These are phyloP conservation scores for Metellina segmentata DNA, from an alignment of 2,888 invertebrate genomes.

Conservation along the genomic window DNA sequence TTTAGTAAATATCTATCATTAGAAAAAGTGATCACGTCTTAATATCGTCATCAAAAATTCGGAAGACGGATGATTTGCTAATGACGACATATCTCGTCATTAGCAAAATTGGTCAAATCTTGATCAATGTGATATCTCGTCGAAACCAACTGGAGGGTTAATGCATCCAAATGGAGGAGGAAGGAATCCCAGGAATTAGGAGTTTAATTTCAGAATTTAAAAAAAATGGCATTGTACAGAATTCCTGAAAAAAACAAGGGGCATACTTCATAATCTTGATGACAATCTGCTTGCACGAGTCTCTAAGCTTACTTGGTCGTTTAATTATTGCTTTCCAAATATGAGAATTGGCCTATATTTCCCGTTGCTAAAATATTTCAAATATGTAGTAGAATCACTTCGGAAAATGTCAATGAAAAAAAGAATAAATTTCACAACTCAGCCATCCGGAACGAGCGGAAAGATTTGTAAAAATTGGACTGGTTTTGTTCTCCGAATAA, in stretches of 20 bases:
- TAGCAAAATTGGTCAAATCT: no score
- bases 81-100: no score
- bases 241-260: neutral
- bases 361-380: conserved; percentile 15
- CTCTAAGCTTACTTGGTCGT: neutral
- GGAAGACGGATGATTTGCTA: no score
- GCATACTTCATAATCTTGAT: neutral
- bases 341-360: neutral
- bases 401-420: conserved; percentile 5
- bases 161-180: no score
- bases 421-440: conserved; percentile 19
- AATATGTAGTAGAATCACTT: conserved; percentile 5
- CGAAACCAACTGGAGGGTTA: no score
- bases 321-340: neutral
- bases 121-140: no score
- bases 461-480: conserved; percentile 49
- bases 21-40: no score
- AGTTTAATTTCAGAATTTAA: no score
- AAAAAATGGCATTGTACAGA: no score
- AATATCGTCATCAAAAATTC: no score
- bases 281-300: neutral
- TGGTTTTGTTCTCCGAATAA: conserved; percentile 62
- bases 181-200: no score
- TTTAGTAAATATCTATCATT: no score
- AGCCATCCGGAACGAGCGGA: conserved; percentile 26